phyloP scores from a whole-genome alignment of 2,797 vertebrate genomes.

The Salarias fasciatus region DNA sequence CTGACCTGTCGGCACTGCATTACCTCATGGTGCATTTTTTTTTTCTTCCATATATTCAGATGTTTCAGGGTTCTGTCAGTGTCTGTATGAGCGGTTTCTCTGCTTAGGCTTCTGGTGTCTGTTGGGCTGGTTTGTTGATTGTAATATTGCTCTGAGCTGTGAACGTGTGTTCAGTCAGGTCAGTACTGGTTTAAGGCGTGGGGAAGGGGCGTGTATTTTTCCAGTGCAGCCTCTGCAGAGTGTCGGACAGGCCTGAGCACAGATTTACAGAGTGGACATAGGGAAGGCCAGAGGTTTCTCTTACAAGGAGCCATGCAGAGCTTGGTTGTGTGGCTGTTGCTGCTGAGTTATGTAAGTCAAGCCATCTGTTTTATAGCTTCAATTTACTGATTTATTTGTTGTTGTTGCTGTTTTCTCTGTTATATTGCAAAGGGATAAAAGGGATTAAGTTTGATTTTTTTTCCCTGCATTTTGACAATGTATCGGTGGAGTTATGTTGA shows the following conservation, averaged over 20 bases:
- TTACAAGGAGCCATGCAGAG: slow-evolving; percentile 70
- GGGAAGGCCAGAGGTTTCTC: slow-evolving; percentile 24
- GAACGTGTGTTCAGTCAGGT: slow-evolving; percentile 26
- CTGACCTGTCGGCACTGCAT: slow-evolving; percentile 11
- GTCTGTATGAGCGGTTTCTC: slow-evolving; percentile 11
- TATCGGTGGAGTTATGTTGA: neutral
- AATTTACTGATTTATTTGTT: neutral
- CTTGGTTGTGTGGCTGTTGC: slow-evolving; percentile 52
- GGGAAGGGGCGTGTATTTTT: slow-evolving; percentile 32
- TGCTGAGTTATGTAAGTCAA: slow-evolving; percentile 79
- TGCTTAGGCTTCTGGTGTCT: slow-evolving; percentile 5
- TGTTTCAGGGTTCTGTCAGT: neutral
- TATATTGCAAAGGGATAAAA: too few species aligned
- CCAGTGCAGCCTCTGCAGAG: slow-evolving; percentile 29
- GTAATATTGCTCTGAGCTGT: slow-evolving; percentile 26
- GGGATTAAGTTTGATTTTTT: neutral
- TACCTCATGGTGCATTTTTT: slow-evolving; percentile 7
- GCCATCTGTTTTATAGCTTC: neutral
- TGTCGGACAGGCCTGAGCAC: slow-evolving; percentile 19
- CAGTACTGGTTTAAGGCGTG: slow-evolving; percentile 26
- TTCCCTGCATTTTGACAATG: fast-evolving
- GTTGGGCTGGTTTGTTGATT: slow-evolving; percentile 4
- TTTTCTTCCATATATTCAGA: neutral
- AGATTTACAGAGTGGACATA: slow-evolving; percentile 14
- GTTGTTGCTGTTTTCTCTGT: neutral